These are phyloP conservation scores for Lycaena phlaeas DNA, from an alignment of 2,888 invertebrate species.

Conservation along the genomic window DNA sequence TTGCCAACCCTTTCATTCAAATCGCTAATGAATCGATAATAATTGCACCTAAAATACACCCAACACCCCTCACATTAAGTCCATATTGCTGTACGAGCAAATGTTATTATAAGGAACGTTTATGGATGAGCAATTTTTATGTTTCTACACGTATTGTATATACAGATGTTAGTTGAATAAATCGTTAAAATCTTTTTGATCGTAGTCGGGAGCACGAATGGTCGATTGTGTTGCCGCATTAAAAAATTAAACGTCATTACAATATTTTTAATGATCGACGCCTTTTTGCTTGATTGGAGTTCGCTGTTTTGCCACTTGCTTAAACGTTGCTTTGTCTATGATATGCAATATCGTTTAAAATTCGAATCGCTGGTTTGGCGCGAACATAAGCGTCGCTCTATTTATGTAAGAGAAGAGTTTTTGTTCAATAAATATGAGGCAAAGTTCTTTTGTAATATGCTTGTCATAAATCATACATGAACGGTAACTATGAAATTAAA, in stretches of 20 bases:
- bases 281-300: slow-evolving; percentile 1
- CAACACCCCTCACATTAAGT: slow-evolving; percentile 23
- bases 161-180: slow-evolving; percentile 29
- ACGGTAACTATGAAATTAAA: too few relatives aligned
- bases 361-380: too few relatives aligned
- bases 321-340: slow-evolving; percentile 4
- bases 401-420: too few relatives aligned
- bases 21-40: slow-evolving; percentile 49
- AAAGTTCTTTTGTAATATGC: too few relatives aligned
- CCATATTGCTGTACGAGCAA: slow-evolving; percentile 24
- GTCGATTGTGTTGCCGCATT: slow-evolving; percentile 10
- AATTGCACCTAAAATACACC: slow-evolving; percentile 24
- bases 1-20: slow-evolving; percentile 69
- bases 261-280: slow-evolving; percentile 6
- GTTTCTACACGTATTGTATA: slow-evolving; percentile 47
- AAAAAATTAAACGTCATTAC: slow-evolving; percentile 9
- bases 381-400: too few relatives aligned
- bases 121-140: slow-evolving; percentile 68
- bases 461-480: too few relatives aligned
- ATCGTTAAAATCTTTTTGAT: slow-evolving; percentile 29
- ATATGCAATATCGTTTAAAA: too few relatives aligned
- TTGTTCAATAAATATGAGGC: too few relatives aligned
- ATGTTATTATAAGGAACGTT: slow-evolving; percentile 53
- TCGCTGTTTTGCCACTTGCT: background rate
- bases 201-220: slow-evolving; percentile 26